Evolutionary conservation across 2,113 vertebrate genomes (phyloP), one percentile per base, ranked within the genome.

Genomic region (Bagarius yarrelli): DNA sequence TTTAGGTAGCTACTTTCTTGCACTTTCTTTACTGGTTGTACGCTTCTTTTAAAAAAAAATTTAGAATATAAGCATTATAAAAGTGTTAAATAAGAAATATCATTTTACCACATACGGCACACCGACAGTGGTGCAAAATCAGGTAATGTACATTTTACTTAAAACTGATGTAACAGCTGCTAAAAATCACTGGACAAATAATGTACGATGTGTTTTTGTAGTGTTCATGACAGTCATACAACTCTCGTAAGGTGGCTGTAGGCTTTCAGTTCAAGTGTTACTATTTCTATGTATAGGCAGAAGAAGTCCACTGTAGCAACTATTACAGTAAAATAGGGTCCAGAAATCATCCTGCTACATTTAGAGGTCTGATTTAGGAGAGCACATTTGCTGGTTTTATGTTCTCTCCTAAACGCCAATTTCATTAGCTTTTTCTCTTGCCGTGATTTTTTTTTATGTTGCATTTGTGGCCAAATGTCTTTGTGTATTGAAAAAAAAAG

Each of bases 401-500:
- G 85, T 76, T 36, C 78, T 83, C 83, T 85, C 83, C 78, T 87
- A 78, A 84, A 86, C 8, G 52, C 56, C 57, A 77, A 74, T 75
- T 32, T 83, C 78, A 81, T 75, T 83, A 59, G 67, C 30, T 83
- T 53, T 77, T 14, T 71, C 80, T 78, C 80, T 82, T 86, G 87
- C 90, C 87, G 86, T 84, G 60, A 64, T 78, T 52, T 85, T 73
- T 55, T 83, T 81, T 76, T 55, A 87, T 87, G 83, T 85, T 82
- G 83, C 71, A 82, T 87, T 87, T 81, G 23, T 87, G 89, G 90
- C 90, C 90, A 91, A 91, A 85, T 88, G 89, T 91, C 88, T 92
- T 87, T 89, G 90, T 75, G 80, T 90, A 89, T 90, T 87, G 76
- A 78, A 79, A 83, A 83, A 57, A 76, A 84, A 69, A 82, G 87